Evolutionary conservation across 2,797 vertebrate genomes (phyloP), one percentile per base, ranked within the genome.

Genomic region (Pseudocheirus occidentalis): DNA sequence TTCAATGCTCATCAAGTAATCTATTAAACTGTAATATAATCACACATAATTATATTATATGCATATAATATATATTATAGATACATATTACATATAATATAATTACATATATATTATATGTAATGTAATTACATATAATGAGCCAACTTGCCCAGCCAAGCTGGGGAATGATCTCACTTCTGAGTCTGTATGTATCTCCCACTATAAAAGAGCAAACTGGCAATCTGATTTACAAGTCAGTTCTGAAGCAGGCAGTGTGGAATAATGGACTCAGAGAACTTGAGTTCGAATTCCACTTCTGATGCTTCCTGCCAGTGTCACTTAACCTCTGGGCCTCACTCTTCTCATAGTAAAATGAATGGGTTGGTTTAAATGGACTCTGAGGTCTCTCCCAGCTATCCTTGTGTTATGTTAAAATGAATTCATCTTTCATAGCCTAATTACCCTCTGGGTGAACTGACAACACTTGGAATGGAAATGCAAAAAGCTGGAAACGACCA

Each of bases 211-310:
- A 95, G 89, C 62, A 94, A 90, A 54, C 56, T 95, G 56, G 54
- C 16, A 92, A 95, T 97, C 73, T 81, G 56, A 91, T 97, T 95
- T 92, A 93, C 66, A 7, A 95, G 93, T 59, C 53, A 92, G 87
- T 93, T 96, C 95, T 66, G 59, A 62, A 34, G 59, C 1, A 73
- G 62, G 16, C 34, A 73, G n/a, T 73, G 34, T n/a, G 34, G 29
- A 73, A 73, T 7, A 73, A 21, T 34, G 16, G 31, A 66, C 4
- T n/a, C 59, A 34, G 59, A 34, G 59, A 62, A 62, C 59, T 34
- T 16, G 31, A 66, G 31, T n/a, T 34, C 0, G 12, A 66, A 66
- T 66, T 34, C 59, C n/a, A 73, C 5, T n/a, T 73, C n/a, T 73
- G 66, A 40, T 40, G 18, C 18, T 73, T 21, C 9, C 6, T 73